These are phyloP conservation scores for Parazoanthus darwini DNA, from an alignment of 92 coral and sea anemone genomes.

Conservation along the genomic window DNA sequence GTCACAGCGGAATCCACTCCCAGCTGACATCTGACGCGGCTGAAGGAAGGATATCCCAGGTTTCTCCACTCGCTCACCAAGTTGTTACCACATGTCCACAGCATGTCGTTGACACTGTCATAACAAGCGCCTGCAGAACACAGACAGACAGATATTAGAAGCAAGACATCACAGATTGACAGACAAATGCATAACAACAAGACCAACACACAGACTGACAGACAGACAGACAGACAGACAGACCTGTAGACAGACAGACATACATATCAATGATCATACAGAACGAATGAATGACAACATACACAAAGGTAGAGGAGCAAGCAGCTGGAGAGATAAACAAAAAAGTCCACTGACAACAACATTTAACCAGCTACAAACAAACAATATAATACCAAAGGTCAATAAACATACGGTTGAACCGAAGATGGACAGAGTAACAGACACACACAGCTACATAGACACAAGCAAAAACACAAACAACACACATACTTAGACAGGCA, in stretches of 20 bases:
- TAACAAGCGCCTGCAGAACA: constrained; percentile 73
- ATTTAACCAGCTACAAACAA: neutral
- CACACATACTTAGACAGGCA: too few species aligned
- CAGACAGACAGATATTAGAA: neutral
- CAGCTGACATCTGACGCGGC: constrained; percentile 62
- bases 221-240: neutral
- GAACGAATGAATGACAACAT: neutral
- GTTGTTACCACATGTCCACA: constrained; percentile 83
- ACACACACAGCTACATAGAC: too few species aligned
- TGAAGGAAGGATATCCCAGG: constrained; percentile 75
- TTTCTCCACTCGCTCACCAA: constrained; percentile 76
- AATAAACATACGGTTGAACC: too few species aligned
- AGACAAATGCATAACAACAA: neutral
- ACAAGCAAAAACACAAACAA: too few species aligned
- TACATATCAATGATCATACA: neutral
- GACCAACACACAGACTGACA: neutral
- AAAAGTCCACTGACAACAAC: neutral
- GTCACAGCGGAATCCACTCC: neutral
- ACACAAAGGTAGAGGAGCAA: neutral
- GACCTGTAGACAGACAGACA: neutral
- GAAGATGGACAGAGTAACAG: too few species aligned
- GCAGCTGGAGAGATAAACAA: neutral
- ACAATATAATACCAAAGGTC: too few species aligned
- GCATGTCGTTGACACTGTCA: constrained; percentile 62
- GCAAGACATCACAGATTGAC: neutral